phyloP scores from a whole-genome alignment of 2,888 invertebrate species.

The Ichneumoninae sp. region DNA sequence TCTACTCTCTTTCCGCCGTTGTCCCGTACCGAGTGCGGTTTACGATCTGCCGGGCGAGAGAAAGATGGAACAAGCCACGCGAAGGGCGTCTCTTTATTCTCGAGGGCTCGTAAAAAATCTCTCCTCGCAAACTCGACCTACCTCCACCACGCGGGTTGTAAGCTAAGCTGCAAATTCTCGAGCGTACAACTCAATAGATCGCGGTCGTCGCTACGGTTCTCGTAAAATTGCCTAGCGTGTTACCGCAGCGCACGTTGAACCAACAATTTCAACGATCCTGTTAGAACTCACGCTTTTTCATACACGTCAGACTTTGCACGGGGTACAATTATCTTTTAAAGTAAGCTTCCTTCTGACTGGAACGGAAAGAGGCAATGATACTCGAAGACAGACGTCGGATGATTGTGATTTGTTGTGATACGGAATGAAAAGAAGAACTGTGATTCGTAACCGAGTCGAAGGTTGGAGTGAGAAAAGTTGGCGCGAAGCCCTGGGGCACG shows the following conservation, averaged over 20 bases:
- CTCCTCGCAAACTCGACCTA: constrained; percentile 57
- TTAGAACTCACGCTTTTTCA: constrained; percentile 17
- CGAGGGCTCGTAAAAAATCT: constrained; percentile 66
- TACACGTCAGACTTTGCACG: neutral
- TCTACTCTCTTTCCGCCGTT: constrained; percentile 52
- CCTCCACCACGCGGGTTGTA: constrained; percentile 32
- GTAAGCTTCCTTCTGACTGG: neutral
- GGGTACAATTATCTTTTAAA: neutral
- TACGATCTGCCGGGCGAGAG: constrained; percentile 61
- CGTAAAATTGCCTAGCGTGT: constrained; percentile 61
- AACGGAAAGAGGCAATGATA: neutral
- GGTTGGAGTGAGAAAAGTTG: constrained; percentile 54
- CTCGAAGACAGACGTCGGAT: constrained; percentile 23
- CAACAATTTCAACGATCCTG: constrained; percentile 46
- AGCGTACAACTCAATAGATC: constrained; percentile 65
- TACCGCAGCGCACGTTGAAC: constrained; percentile 41
- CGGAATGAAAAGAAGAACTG: constrained; percentile 33
- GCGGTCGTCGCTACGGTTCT: constrained; percentile 41
- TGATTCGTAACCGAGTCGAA: constrained; percentile 44
- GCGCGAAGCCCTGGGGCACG: constrained; percentile 45
- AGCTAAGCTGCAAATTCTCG: constrained; percentile 60
- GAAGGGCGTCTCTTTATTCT: constrained; percentile 67
- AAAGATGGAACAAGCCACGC: constrained; percentile 64
- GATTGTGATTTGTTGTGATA: constrained; percentile 52
- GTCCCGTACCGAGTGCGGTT: constrained; percentile 61